phyloP scores from a whole-genome alignment of 2,888 invertebrate species.

The Prosopocoilus inquinatus region DNA sequence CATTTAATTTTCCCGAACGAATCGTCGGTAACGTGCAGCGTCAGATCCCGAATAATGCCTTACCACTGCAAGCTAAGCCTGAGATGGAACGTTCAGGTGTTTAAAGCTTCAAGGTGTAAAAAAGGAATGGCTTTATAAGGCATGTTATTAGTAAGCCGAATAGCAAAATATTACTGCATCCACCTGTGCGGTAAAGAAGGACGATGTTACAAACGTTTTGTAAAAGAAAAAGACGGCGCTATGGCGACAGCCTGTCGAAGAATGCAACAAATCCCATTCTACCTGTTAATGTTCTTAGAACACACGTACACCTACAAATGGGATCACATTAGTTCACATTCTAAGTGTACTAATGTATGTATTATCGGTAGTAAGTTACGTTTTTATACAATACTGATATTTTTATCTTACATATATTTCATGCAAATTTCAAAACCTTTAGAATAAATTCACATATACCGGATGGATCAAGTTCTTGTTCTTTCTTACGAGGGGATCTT shows the following conservation, averaged over 20 bases:
- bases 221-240: constrained; percentile 36
- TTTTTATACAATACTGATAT: too few species aligned
- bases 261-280: constrained; percentile 51
- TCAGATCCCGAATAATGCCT: constrained; percentile 11
- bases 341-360: constrained; percentile 19
- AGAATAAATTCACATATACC: too few species aligned
- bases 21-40: constrained; percentile 6
- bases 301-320: constrained; percentile 16
- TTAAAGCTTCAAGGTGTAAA: constrained; percentile 45
- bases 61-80: constrained; percentile 32
- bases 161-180: constrained; percentile 32
- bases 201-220: constrained; percentile 24
- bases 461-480: too few species aligned
- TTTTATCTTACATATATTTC: too few species aligned
- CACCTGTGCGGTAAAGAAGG: constrained; percentile 37
- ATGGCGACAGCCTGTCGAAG: constrained; percentile 50
- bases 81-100: constrained; percentile 41
- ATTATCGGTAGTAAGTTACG: constrained; percentile 3
- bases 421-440: too few species aligned
- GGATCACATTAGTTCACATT: constrained; percentile 14
- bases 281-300: constrained; percentile 39
- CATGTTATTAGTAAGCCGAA: constrained; percentile 44
- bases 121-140: constrained; percentile 46
- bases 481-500: too few species aligned
- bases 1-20: constrained; percentile 25